phyloP scores from a whole-genome alignment of 2,888 invertebrate genomes.

The Temnothorax ravouxi region DNA sequence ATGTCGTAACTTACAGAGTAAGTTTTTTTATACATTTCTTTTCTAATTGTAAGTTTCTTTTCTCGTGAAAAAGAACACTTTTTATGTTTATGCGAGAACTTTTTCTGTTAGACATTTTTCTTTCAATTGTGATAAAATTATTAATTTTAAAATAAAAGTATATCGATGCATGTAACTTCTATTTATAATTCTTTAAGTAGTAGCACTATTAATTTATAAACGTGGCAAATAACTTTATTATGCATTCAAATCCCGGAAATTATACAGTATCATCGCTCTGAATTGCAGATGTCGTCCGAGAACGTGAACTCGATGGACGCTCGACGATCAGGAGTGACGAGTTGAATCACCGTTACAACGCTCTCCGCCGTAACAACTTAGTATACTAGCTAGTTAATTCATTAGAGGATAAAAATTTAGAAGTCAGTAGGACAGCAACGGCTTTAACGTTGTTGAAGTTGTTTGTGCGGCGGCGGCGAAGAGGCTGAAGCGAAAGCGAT shows the following conservation, averaged over 20 bases:
- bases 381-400: conserved; percentile 90
- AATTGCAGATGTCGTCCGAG: conserved; percentile 81
- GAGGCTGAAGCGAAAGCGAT: conserved; percentile 69
- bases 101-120: neutral
- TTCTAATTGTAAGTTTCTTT: conserved; percentile 46
- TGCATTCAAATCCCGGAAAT: neutral
- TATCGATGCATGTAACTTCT: neutral
- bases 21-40: conserved; percentile 50
- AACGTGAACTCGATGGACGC: conserved; percentile 83
- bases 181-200: neutral
- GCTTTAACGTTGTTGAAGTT: conserved; percentile 70
- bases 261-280: conserved; percentile 60
- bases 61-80: neutral
- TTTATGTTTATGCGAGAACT: neutral
- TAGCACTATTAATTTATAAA: neutral
- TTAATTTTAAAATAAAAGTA: conserved; percentile 2
- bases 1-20: conserved; percentile 84
- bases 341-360: conserved; percentile 84
- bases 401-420: conserved; percentile 88
- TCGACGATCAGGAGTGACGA: conserved; percentile 84
- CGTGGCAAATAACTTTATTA: neutral
- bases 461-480: conserved; percentile 66
- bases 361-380: conserved; percentile 86
- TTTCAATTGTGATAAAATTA: neutral
- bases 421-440: conserved; percentile 74